These are phyloP conservation scores for Sebastes nivosus DNA, from an alignment of 2,797 vertebrate genomes.

Conservation along the genomic window DNA sequence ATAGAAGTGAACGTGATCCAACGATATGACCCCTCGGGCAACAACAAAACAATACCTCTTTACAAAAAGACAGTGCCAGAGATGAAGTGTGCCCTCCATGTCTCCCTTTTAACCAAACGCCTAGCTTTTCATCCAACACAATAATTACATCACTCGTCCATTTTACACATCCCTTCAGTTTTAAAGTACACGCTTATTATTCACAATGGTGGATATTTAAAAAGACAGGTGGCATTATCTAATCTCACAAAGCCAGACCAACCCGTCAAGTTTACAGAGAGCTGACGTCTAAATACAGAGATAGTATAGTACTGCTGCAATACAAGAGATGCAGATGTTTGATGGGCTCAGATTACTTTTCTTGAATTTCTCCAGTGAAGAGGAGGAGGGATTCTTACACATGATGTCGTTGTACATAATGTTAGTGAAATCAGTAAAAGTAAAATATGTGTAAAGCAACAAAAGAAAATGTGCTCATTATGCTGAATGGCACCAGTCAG, in stretches of 20 bases:
- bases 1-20: constrained; percentile 19
- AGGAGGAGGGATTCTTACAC: neutral
- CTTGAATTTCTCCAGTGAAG: neutral
- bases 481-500: neutral
- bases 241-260: neutral
- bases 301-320: neutral
- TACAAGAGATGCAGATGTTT: neutral
- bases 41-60: constrained; percentile 33
- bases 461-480: neutral
- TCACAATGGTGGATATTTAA: neutral
- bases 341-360: neutral
- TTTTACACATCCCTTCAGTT: neutral
- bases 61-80: constrained; percentile 11
- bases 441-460: neutral
- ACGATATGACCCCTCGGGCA: constrained; percentile 23
- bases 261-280: neutral
- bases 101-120: neutral
- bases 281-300: neutral
- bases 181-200: neutral
- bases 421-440: too few relatives aligned
- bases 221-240: neutral
- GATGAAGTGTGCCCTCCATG: constrained; percentile 6
- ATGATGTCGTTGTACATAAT: accelerated
- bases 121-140: neutral
- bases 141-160: neutral